Evolutionary conservation across 2,797 vertebrate species (phyloP).

Genomic region (Bradypus variegatus): DNA sequence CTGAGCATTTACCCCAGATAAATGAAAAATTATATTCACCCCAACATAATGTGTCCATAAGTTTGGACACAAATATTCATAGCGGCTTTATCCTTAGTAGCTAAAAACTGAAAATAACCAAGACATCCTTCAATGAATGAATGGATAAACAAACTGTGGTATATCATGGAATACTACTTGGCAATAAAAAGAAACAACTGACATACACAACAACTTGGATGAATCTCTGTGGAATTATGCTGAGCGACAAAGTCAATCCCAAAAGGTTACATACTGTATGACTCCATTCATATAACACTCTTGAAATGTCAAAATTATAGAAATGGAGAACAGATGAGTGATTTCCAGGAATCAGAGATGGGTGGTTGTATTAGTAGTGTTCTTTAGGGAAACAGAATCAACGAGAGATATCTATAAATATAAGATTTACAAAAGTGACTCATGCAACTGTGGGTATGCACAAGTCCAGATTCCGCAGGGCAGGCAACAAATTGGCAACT

Average conservation of each 20-base stretch:
- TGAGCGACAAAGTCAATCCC: not conserved
- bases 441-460: too few relatives aligned
- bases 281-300: not conserved
- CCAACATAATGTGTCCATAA: not conserved
- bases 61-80: not conserved
- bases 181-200: constrained; percentile 13
- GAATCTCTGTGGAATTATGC: not conserved
- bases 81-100: too few relatives aligned
- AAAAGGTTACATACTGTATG: not conserved
- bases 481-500: too few relatives aligned
- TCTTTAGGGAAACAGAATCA: too few relatives aligned
- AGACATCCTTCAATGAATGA: not conserved
- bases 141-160: not conserved
- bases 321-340: not conserved
- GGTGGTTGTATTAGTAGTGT: too few relatives aligned
- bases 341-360: not conserved
- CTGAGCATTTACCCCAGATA: constrained; percentile 7
- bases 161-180: not conserved
- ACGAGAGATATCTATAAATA: too few relatives aligned
- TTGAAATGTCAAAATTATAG: not conserved
- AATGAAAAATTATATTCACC: not conserved
- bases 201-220: not conserved
- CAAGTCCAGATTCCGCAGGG: too few relatives aligned
- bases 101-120: too few relatives aligned
- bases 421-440: too few relatives aligned